Evolutionary conservation across 92 coral and sea anemone genomes (phyloP).

Genomic region (Isaurus tuberculatus): DNA sequence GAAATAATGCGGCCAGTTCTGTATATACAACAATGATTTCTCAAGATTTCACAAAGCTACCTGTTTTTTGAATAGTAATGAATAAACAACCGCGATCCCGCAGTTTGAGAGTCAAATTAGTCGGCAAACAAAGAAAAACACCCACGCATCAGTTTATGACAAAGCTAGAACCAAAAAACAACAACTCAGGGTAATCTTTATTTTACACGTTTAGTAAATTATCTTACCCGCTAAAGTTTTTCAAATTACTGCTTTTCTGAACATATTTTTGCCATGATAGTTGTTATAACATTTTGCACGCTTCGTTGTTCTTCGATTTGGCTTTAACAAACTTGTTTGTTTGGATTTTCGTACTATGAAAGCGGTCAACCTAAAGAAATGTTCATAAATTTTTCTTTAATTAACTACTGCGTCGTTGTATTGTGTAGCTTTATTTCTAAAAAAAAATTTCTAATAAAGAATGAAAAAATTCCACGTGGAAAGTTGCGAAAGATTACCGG

Average conservation of each 20-base stretch:
- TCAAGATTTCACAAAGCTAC: slow-evolving; percentile 6
- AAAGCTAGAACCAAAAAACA: neutral
- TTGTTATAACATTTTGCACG: neutral
- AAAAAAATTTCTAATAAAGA: neutral
- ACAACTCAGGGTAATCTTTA: neutral
- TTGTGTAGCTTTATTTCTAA: neutral
- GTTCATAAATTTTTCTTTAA: neutral
- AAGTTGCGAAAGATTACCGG: slow-evolving; percentile 1
- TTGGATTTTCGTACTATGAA: too few species aligned
- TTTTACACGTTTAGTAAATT: neutral
- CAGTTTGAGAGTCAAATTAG: slow-evolving; percentile 2
- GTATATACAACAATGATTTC: neutral
- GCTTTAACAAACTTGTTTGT: neutral
- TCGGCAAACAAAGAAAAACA: slow-evolving; percentile 4
- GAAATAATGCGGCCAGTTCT: neutral
- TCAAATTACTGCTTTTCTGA: neutral
- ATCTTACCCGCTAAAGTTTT: neutral
- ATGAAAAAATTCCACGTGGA: slow-evolving; percentile 4
- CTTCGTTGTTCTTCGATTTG: neutral
- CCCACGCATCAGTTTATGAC: neutral
- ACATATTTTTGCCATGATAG: neutral
- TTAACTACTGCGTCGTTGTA: neutral
- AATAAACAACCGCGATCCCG: neutral
- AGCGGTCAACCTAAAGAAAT: too few species aligned
- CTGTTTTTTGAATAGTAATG: neutral